These are phyloP conservation scores for Anthophora plumipes DNA, from an alignment of 2,888 invertebrate species.

Conservation along the genomic window DNA sequence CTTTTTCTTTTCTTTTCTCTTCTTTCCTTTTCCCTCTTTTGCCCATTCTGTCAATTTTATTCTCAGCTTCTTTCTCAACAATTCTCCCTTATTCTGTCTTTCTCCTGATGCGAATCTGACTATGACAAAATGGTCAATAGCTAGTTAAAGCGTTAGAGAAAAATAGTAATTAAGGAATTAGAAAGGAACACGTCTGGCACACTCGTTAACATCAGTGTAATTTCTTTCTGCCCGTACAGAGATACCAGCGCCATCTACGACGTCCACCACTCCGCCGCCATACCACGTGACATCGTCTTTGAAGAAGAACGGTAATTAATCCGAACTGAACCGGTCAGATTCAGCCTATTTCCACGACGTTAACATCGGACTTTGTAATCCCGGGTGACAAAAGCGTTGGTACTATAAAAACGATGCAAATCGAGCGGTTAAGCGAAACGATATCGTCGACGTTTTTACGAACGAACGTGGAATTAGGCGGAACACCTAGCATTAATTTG, in stretches of 20 bases:
- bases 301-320: conserved; percentile 88
- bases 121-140: too few species aligned
- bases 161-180: too few species aligned
- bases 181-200: too few species aligned
- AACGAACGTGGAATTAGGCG: conserved; percentile 60
- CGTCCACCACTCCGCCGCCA: conserved; percentile 87
- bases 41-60: too few species aligned
- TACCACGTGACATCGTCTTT: conserved; percentile 87
- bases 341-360: conserved; percentile 36
- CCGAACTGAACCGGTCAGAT: conserved; percentile 19
- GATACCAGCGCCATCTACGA: conserved; percentile 94
- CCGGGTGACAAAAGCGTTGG: not conserved
- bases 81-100: too few species aligned
- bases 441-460: conserved; percentile 25
- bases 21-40: too few species aligned
- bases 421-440: conserved; percentile 10
- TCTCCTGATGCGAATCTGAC: too few species aligned
- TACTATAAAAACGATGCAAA: conserved; percentile 1
- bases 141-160: too few species aligned
- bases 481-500: conserved; percentile 54
- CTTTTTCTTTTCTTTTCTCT: too few species aligned
- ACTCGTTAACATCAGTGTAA: too few species aligned
- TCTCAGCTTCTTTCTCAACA: too few species aligned
- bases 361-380: too few species aligned
- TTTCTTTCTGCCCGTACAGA: conserved; percentile 86